Base-by-base conservation (phyloP, 2,888 invertebrate genomes). In the Dryobota labecula region DNA sequence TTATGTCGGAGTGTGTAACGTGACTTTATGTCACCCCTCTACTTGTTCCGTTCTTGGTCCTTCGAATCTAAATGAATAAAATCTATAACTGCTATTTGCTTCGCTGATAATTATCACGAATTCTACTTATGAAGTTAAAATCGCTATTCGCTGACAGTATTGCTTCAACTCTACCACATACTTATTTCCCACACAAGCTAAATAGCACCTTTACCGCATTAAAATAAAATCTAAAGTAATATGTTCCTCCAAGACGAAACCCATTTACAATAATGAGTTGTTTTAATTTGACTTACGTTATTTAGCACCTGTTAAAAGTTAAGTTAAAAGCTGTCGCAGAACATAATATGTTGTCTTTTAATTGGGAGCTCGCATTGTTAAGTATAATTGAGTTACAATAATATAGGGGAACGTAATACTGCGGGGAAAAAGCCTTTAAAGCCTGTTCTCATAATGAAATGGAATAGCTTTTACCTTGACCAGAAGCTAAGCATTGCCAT, bases 221-320 rank as follows among this genome's bases (percentile, higher is more conserved):
- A 43, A 60, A 73, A 76, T 69, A 76, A 66, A 63, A 38, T 43
- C 27, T 18, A 69, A 70, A 60, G 0, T 70, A 51, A 51, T 41
- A 54, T 64, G 49, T 41, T 51, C 13, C 11, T n/a, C 3, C 0
- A 30, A 49, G 11, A 20, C 61, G 47, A 66, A 47, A 38, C 43
- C 38, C 45, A 73, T 53, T 70, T 60, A 36, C n/a, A 61, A 43
- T 80, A 72, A 77, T 63, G 73, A 80, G 83, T 73, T 76, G 64
- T 57, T 76, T 82, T 74, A 74, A 80, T 74, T 56, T 70, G 62
- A 58, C 70, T 54, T 36, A 24, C 27, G 66, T 68, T 73, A 82
- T 82, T 84, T 79, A 83, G 64, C 68, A 60, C 64, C 68, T 67
- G 76, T 73, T 73, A 67, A 57, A 73, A 74, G 57, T 73, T 66